These are phyloP conservation scores for Enteromius viviparus DNA, from an alignment of 2,797 vertebrate genomes.

Conservation along the genomic window DNA sequence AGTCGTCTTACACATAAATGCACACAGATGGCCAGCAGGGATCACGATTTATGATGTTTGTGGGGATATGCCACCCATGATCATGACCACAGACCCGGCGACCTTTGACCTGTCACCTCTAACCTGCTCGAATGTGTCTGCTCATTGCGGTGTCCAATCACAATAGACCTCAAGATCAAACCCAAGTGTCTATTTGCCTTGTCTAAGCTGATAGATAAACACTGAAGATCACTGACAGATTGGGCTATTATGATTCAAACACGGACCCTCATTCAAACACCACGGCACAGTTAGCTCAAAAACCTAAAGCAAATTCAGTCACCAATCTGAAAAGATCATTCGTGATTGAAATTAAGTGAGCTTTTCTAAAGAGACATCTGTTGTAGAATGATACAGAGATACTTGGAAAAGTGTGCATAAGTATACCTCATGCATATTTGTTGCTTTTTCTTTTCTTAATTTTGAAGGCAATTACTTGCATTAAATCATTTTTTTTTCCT, in stretches of 20 bases:
- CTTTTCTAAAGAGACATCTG: slow-evolving; percentile 48
- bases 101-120: slow-evolving; percentile 48
- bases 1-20: slow-evolving; percentile 39
- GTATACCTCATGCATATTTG: neutral
- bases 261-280: slow-evolving; percentile 27
- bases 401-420: slow-evolving; percentile 14
- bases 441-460: neutral
- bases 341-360: slow-evolving; percentile 32
- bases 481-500: neutral
- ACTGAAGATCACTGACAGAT: slow-evolving; percentile 53
- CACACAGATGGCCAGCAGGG: slow-evolving; percentile 43
- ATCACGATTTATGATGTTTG: slow-evolving; percentile 39
- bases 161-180: slow-evolving; percentile 58
- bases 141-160: slow-evolving; percentile 54
- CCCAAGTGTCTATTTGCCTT: slow-evolving; percentile 48
- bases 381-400: slow-evolving; percentile 14
- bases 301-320: slow-evolving; percentile 41
- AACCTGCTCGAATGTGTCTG: slow-evolving; percentile 49
- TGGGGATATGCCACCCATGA: slow-evolving; percentile 50
- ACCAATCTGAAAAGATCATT: slow-evolving; percentile 40
- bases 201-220: slow-evolving; percentile 61
- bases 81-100: slow-evolving; percentile 53
- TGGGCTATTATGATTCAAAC: slow-evolving; percentile 57
- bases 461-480: neutral
- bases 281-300: slow-evolving; percentile 27